Evolutionary conservation across 2,113 vertebrate species (phyloP), one percentile per base, ranked within the genome.

Genomic region (Perccottus glenii): DNA sequence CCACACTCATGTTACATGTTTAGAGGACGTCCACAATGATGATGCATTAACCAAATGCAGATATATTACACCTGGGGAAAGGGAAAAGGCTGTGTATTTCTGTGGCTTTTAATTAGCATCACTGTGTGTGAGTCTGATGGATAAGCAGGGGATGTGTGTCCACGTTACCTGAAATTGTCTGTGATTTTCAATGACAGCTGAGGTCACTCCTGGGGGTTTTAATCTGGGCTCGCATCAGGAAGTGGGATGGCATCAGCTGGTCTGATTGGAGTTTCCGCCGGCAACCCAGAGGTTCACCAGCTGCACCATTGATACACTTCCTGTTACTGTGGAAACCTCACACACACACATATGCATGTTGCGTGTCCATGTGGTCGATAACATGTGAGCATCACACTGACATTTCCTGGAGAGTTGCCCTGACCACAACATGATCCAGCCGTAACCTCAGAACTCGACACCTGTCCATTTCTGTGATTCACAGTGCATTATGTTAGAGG

Each of bases 271-370:
- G 68, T 82, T 88, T 88, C 78, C 27, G 19, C 67, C 60, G 83
- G 77, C 87, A 86, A 85, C 89, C 85, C 86, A 86, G 89, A 86
- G 87, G 86, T 89, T 90, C 78, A 82, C 86, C 89, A 89, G 86
- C 87, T 90, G 89, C 67, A 88, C 79, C 12, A 35, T 70, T 68
- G 75, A 84, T 72, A 12, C 32, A 11, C 80, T 89, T 84, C 80
- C 80, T 85, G 73, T 74, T 62, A 60, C 49, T 48, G 58, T 64
- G 67, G 64, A 70, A 50, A 66, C 43, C 49, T 61, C 14, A 45
- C 15, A 14, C 52, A 50, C 43, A 60, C 42, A 9, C 52, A 71
- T 15, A 64, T 57, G 46, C 36, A 53, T 2, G 51, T 44, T 52
- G 73, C 67, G 57, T 74, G 59, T 40, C 15, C 38, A 50, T 36